Evolutionary conservation across 1,140 invertebrate genomes (phyloP), one percentile per base, ranked within the genome.

Genomic region (Andrena cerasifolii): DNA sequence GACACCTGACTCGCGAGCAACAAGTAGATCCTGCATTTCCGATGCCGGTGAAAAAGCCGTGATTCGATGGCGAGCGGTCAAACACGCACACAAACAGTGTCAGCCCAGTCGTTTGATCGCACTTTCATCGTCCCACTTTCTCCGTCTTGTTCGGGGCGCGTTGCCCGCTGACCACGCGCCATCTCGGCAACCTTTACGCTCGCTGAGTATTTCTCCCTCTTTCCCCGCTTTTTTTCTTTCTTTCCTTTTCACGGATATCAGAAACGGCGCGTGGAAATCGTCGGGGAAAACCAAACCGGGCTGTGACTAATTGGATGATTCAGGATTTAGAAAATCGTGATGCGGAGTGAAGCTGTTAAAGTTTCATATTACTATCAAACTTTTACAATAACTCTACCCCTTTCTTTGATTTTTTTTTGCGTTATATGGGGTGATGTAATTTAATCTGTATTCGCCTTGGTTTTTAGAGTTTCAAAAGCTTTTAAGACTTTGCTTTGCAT

Each of bases 61-160:
- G 66, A 72, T 72, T 76, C 54, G 66, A 71, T 24, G 49, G 31
- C 28, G 63, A 21, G n/a, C 49, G 36, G 26, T 62, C 43, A 12
- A n/a, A n/a, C 10, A 40, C 14, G 36, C 56, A 59, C 40, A 43
- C 70, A 72, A 31, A 56, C 70, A 70, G 47, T 78, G 66, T 71
- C 61, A 65, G 72, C 74, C 53, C 74, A 54, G 63, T 71, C 84
- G 85, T 91, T 91, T 87, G 74, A 87, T 91, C 90, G 87, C 90
- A 92, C 91, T 92, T 91, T 92, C 91, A 90, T 92, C 89, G 91
- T 90, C 90, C 91, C 85, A 92, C 91, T 92, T 91, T 92, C 91
- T 90, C 89, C 85, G 72, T 82, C 75, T 76, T 73, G 63, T 74
- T 86, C 76, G 62, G 80, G 53, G 61, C 47, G 74, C 78, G 72